Evolutionary conservation across 2,797 vertebrate genomes (phyloP), one percentile per base, ranked within the genome.

Genomic region (Siniperca scherzeri): DNA sequence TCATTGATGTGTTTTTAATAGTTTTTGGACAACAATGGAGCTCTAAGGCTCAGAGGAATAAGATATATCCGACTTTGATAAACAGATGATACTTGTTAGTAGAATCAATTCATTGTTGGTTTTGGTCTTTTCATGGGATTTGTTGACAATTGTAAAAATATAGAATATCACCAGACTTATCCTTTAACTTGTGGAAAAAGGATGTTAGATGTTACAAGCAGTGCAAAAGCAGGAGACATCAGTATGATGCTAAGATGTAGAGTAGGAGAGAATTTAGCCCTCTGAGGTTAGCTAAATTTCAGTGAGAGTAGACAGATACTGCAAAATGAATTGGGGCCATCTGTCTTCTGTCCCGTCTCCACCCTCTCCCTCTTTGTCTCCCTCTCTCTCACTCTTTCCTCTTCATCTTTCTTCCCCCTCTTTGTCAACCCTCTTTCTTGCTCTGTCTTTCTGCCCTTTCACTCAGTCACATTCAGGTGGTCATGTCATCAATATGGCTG

Each of bases 291-390:
- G 69, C 61, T 83, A 74, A 80, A 81, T 88, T 84, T 88, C 87
- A 88, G 81, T 27, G 69, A 85, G 81, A 86, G 74, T 48, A 66
- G 84, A 91, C 83, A 82, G 84, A 86, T 77, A 78, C 83, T 85
- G 70, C 75, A 77, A 82, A 83, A 90, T 86, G 82, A 92, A 92
- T 91, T 70, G 70, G 71, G 84, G 64, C 87, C 86, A 91, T 92
- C 85, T 88, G 87, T 91, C 89, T 92, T 80, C 60, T 79, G 64
- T 65, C 61, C 55, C 38, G 7, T 73, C 59, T 11, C 22, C 59
- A 46, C 48, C 30, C 30, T 27, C 44, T 17, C 36, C 13, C 55
- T 60, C 70, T 42, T 42, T 59, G n/a, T 52, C 42, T 33, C 4
- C 33, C 48, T 13, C 14, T 64, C 60, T 61, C 48, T 16, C 53